Conservation (phyloP, 2,797 vertebrate species). For the Falco columbarius region DNA sequence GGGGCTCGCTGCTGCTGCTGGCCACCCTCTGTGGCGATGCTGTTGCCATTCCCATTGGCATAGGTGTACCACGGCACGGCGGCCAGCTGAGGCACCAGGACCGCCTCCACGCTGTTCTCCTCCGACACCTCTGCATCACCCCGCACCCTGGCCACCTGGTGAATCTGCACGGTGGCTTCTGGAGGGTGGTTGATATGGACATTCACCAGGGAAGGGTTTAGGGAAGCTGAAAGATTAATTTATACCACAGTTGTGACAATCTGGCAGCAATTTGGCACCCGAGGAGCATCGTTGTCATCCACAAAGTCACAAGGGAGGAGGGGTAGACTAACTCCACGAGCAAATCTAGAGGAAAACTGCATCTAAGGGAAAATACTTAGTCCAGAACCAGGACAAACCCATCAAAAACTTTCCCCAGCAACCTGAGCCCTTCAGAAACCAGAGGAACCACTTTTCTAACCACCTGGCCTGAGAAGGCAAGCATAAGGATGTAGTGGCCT, state of each 20-base stretch:
- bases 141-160: constrained; percentile 92
- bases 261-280: neutral
- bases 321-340: neutral
- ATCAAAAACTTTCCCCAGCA: neutral
- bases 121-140: constrained; percentile 67
- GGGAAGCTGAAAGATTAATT: constrained; percentile 81
- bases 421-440: neutral
- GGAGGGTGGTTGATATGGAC: constrained; percentile 94
- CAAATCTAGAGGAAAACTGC: neutral
- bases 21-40: constrained; percentile 48
- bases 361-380: neutral
- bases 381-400: neutral
- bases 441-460: neutral
- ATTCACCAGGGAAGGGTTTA: constrained; percentile 92
- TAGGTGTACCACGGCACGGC: constrained; percentile 36
- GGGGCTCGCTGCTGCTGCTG: constrained; percentile 65
- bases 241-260: neutral
- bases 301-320: neutral
- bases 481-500: neutral
- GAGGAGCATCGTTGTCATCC: neutral
- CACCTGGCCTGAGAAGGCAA: neutral
- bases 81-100: constrained; percentile 79
- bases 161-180: constrained; percentile 89
- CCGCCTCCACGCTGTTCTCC: constrained; percentile 78
- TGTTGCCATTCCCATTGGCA: constrained; percentile 67